Evolutionary conservation across 2,113 vertebrate genomes (phyloP).

Genomic region (Chamaetylas fuelleborni): DNA sequence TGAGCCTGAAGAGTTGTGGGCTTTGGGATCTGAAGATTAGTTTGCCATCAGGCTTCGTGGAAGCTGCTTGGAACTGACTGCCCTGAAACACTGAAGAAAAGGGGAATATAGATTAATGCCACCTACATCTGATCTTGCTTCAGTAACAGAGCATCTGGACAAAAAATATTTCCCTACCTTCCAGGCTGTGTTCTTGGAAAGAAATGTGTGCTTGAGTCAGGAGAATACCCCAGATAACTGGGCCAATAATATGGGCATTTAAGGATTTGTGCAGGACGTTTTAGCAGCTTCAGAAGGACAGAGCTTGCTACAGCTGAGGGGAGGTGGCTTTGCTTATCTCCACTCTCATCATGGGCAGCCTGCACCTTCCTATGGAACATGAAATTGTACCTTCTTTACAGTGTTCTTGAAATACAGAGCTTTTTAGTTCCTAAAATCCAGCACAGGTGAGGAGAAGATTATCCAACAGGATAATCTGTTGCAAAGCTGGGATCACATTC

Average conservation of each 20-base stretch:
- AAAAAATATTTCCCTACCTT: background rate
- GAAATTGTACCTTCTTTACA: background rate
- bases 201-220: background rate
- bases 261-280: background rate
- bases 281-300: background rate
- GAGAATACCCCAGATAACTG: background rate
- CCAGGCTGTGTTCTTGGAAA: background rate
- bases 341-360: background rate
- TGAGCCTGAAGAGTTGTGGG: background rate
- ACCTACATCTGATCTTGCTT: background rate
- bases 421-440: background rate
- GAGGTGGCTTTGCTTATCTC: background rate
- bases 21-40: background rate
- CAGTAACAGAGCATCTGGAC: background rate
- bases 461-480: background rate
- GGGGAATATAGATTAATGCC: background rate
- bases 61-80: background rate
- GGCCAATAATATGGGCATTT: fast-evolving
- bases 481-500: background rate
- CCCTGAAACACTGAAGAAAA: background rate
- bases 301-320: background rate
- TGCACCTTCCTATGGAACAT: background rate
- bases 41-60: background rate
- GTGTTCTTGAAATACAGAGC: background rate
- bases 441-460: background rate